Base-by-base conservation (phyloP, 2,888 invertebrate genomes). In the Pocota personata region DNA sequence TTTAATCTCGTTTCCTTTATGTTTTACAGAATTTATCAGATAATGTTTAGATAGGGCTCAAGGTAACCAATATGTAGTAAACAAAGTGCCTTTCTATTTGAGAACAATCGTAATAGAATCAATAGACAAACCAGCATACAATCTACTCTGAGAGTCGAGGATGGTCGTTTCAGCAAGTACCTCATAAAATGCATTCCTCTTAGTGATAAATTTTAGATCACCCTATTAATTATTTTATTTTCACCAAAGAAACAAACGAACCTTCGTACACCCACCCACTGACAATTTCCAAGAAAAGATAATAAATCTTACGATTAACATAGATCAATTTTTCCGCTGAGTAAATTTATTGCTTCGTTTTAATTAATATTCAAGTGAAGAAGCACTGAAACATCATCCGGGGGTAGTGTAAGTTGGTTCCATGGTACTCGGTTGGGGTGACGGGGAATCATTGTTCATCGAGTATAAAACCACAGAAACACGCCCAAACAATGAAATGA, bases 301-400 rank as follows among this genome's bases (percentile, higher is more conserved):
- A 73, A 78, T 78, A 83, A 83, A 78, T 83, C 83, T 52, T 66
- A 46, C 67, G 73, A 66, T 83, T 67, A 78, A 67, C 72, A 78
- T 73, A 46, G 67, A 83, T 83, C 78, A 83, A 83, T 83, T 78
- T 78, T 83, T 78, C 78, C 58, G 52, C 57, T 78, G 52, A 55
- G 52, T 62, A 55, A 67, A 83, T 83, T 83, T 78, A 78, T 73
- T 60, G 67, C 78, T 66, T 60, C 72, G 52, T 55, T 78, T 32
- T 78, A 55, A 78, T 83, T 83, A 83, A 78, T 83, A 73, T 83
- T 78, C 83, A 73, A 77, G 43, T 55, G 52, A 69, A 80, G 19
- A 43, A 16, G 8, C 27, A 27, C 19, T 37, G 37, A n/a, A 55
- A 67, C 21, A 40, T 24, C 27, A 50, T 24, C 57, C 19, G 7